Percentiles rank a stretch among this genome's conserved stretches.
Conservation (phyloP, 1,140 invertebrate genomes). For the Tetramorium alpestre region DNA sequence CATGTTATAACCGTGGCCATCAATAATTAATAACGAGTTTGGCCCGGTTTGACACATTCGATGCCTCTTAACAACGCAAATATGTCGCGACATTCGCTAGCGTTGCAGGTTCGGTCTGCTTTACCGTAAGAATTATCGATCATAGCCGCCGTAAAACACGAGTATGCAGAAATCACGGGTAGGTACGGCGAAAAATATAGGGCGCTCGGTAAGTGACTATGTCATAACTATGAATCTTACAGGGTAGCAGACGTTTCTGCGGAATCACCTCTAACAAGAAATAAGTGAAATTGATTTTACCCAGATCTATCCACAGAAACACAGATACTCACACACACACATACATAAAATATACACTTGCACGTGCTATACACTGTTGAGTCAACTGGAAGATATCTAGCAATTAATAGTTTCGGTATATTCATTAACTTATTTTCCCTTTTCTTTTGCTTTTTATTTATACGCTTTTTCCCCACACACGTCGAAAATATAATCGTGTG, state of each 20-base stretch:
- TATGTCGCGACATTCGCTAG: slow-evolving; percentile 25
- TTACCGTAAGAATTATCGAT: slow-evolving; percentile 46
- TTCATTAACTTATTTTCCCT: neutral
- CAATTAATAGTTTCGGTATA: slow-evolving; percentile 14
- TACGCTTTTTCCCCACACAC: too few relatives aligned
- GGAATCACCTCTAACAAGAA: slow-evolving; percentile 24
- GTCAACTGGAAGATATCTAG: slow-evolving; percentile 3
- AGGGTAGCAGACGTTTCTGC: slow-evolving; percentile 16
- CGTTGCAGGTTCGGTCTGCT: slow-evolving; percentile 21
- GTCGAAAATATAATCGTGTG: slow-evolving; percentile 42
- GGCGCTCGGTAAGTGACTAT: slow-evolving; percentile 46
- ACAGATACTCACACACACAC: neutral
- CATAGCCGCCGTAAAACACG: slow-evolving; percentile 17
- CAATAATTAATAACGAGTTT: slow-evolving; percentile 67
- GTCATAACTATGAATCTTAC: slow-evolving; percentile 57
- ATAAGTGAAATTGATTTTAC: slow-evolving; percentile 47
- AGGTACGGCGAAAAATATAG: slow-evolving; percentile 45
- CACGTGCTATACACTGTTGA: neutral
- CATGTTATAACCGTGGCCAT: slow-evolving; percentile 33
- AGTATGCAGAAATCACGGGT: slow-evolving; percentile 47
- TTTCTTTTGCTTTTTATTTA: neutral
- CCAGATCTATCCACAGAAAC: slow-evolving; percentile 1
- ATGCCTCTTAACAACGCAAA: slow-evolving; percentile 35
- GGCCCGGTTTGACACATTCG: neutral
- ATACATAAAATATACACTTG: neutral